phyloP scores from a whole-genome alignment of 2,888 invertebrate species.

The Dasypolia templi region DNA sequence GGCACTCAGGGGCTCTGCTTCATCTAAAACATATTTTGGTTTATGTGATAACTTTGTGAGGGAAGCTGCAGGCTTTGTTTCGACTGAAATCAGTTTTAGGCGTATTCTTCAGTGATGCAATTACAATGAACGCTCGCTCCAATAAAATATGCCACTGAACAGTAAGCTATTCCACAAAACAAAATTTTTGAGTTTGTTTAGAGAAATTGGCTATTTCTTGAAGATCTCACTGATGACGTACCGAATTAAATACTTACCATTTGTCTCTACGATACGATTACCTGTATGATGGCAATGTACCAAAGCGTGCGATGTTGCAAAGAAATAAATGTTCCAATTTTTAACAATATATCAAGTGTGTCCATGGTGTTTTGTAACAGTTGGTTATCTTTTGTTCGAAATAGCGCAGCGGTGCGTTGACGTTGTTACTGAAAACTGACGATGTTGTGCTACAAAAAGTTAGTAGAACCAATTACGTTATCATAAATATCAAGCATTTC shows the following conservation, averaged over 20 bases:
- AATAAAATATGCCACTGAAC: neutral
- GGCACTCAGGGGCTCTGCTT: slow-evolving; percentile 49
- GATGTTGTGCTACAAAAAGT: neutral
- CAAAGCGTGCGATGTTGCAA: neutral
- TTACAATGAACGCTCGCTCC: neutral
- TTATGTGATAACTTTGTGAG: slow-evolving; percentile 36
- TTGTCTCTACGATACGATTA: neutral
- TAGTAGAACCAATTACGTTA: neutral
- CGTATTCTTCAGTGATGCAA: neutral
- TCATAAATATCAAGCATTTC: neutral
- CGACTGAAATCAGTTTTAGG: slow-evolving; percentile 15
- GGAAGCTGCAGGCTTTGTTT: slow-evolving; percentile 10
- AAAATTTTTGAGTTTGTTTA: neutral
- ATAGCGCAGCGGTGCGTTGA: neutral
- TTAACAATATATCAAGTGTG: neutral
- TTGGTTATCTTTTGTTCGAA: slow-evolving; percentile 7
- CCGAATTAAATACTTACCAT: neutral
- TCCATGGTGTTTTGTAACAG: neutral
- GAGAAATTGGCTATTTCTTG: neutral
- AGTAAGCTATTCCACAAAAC: neutral
- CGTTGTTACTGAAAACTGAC: neutral
- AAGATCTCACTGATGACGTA: too few species aligned
- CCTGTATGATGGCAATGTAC: neutral
- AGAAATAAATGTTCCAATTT: neutral
- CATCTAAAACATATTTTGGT: slow-evolving; percentile 55